Base-by-base conservation (phyloP, 2,113 vertebrate species). In the Psilopogon haemacephalus region DNA sequence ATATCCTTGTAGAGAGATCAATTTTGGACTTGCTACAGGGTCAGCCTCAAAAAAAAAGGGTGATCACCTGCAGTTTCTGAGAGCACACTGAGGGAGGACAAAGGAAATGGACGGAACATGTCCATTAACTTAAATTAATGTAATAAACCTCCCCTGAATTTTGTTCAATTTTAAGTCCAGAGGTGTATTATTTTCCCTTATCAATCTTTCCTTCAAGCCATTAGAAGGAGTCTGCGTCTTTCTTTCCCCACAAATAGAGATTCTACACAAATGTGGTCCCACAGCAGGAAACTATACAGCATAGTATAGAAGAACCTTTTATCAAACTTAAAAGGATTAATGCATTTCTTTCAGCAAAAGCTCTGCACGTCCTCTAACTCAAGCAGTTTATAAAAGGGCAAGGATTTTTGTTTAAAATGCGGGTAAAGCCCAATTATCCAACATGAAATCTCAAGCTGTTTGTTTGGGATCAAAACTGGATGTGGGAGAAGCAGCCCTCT, bases 321-420 rank as follows among this genome's bases (percentile, higher is more conserved):
- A 87, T 90, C 75, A 87, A 85, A 88, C 93, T 90, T 90, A 54
- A 95, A 96, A 93, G 89, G 87, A 94, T 91, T 96, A 94, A 96
- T 95, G 94, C 84, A 94, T 89, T 95, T 91, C 91, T 89, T 95
- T 85, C 93, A 94, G 75, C 72, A 89, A 96, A 96, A 94, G 75
- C 95, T 95, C 95, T 68, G 87, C 84, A 24, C 59, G 96, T 77
- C 78, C 94, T 76, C 91, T 71, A 71, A 32, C 64, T 92, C 94
- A 96, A 94, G 94, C 96, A 85, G 91, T 89, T 96, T 94, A 78
- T 81, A 59, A 96, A 94, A 91, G 78, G 37, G 89, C 55, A 65
- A 89, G 64, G 75, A 80, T 74, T 96, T 93, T 94, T 94, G 52
- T 92, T 94, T 96, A 94, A 96, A 96, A 94, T 85, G 46, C 38